These are phyloP conservation scores for Campaea margaritaria DNA, from an alignment of 2,888 invertebrate species.

Conservation along the genomic window DNA sequence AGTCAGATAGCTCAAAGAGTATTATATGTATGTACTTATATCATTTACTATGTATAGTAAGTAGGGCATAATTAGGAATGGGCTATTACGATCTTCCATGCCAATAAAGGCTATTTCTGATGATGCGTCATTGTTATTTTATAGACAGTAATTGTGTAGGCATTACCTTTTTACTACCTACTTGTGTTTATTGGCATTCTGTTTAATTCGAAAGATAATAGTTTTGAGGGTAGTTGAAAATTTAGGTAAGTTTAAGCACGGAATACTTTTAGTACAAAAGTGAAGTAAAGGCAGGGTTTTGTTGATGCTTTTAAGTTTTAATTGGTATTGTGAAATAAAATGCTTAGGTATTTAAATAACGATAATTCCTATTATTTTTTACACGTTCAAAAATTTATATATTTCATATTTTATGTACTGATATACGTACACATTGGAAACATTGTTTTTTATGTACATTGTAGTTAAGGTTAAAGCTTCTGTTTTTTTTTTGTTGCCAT, in stretches of 20 bases:
- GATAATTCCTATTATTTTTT: no score
- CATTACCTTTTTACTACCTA: constrained; percentile 37
- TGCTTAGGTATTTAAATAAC: no score
- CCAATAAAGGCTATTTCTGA: constrained; percentile 54
- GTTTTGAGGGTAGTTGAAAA: constrained; percentile 19
- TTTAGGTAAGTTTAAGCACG: no score
- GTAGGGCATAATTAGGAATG: constrained; percentile 3
- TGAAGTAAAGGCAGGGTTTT: background rate
- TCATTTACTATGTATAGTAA: no score
- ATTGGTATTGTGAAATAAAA: no score
- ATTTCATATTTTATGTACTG: no score
- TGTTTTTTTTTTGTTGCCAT: constrained; percentile 21
- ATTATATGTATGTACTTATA: no score
- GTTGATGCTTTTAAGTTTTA: background rate
- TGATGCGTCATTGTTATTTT: constrained; percentile 46
- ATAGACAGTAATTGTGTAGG: constrained; percentile 44
- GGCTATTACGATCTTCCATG: constrained; percentile 28
- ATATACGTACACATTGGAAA: no score
- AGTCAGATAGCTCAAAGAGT: no score
- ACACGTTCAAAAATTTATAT: no score
- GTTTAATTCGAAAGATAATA: constrained; percentile 40
- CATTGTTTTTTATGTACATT: no score
- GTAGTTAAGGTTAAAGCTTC: background rate
- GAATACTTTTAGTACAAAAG: no score
- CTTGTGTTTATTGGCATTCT: constrained; percentile 41